These are phyloP conservation scores for Hedychridium roseum DNA, from an alignment of 2,888 invertebrate species.

Conservation along the genomic window DNA sequence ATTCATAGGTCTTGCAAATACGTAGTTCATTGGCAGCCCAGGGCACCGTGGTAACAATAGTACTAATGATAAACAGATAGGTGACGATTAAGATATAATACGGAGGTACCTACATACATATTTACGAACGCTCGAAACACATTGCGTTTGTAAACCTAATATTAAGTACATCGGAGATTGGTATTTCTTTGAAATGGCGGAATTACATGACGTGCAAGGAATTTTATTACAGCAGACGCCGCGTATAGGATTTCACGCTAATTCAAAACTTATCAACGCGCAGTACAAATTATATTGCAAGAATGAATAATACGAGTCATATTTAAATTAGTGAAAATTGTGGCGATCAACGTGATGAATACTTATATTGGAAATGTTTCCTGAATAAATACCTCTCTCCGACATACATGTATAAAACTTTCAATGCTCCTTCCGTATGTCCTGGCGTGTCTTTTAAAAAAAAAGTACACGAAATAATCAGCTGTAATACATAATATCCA, in stretches of 20 bases:
- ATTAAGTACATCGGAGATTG: no score
- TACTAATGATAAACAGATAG: conserved; percentile 38
- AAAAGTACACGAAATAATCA: conserved; percentile 19
- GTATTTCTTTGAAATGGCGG: no score
- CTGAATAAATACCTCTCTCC: not conserved
- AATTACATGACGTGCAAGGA: no score
- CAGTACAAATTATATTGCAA: conserved; percentile 24
- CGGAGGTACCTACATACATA: conserved; percentile 27
- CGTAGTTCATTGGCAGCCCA: conserved; percentile 37
- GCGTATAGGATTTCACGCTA: no score
- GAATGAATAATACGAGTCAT: conserved; percentile 9
- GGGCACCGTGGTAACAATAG: conserved; percentile 43
- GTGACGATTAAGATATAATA: conserved; percentile 28
- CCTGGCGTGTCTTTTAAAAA: conserved; percentile 26
- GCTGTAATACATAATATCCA: conserved; percentile 23
- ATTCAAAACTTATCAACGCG: no score
- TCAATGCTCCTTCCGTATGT: conserved; percentile 34
- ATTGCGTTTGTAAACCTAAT: no score
- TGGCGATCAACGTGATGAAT: not conserved
- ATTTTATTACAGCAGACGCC: no score
- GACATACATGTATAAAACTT: conserved; percentile 31
- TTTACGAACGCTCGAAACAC: conserved; percentile 23
- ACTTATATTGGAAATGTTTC: conserved; percentile 2
- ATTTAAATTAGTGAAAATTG: conserved; percentile 2
- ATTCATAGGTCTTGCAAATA: conserved; percentile 23